Evolutionary conservation across 2,797 vertebrate species (phyloP).

Genomic region (Rhynchotus rufescens): DNA sequence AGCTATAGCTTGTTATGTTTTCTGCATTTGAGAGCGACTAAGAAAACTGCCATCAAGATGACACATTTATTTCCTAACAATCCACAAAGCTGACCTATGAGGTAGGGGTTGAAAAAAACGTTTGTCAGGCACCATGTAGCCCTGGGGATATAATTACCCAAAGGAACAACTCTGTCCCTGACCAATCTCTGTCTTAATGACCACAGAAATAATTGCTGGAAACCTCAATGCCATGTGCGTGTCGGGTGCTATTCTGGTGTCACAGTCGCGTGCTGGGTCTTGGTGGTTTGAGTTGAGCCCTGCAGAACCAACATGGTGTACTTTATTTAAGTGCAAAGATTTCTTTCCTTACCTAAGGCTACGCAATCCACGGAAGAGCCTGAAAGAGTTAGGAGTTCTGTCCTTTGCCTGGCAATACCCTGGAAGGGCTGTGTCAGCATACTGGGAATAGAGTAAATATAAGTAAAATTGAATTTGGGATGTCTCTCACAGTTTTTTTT

Average conservation of each 20-base stretch:
- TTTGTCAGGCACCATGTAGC: not conserved
- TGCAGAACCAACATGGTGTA: not conserved
- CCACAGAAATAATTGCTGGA: constrained; percentile 23
- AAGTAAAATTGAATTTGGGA: not conserved
- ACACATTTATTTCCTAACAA: constrained; percentile 29
- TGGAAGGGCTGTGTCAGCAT: not conserved
- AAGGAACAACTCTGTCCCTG: constrained; percentile 17
- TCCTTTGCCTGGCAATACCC: not conserved
- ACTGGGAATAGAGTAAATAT: not conserved
- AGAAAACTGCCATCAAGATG: not conserved
- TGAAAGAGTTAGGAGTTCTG: not conserved
- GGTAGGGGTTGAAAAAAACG: not conserved
- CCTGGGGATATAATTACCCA: constrained; percentile 15
- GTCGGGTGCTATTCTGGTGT: not conserved
- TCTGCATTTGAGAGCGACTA: not conserved
- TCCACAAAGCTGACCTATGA: not conserved
- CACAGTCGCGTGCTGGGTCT: not conserved
- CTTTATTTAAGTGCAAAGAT: not conserved
- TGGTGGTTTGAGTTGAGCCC: not conserved
- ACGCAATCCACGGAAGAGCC: not conserved
- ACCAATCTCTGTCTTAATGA: not conserved
- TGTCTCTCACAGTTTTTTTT: not conserved
- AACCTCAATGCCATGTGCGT: not conserved
- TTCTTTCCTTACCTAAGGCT: not conserved
- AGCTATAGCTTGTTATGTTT: constrained; percentile 18